These are phyloP conservation scores for Ambastaia sidthimunki DNA, from an alignment of 2,797 vertebrate genomes.

Conservation along the genomic window DNA sequence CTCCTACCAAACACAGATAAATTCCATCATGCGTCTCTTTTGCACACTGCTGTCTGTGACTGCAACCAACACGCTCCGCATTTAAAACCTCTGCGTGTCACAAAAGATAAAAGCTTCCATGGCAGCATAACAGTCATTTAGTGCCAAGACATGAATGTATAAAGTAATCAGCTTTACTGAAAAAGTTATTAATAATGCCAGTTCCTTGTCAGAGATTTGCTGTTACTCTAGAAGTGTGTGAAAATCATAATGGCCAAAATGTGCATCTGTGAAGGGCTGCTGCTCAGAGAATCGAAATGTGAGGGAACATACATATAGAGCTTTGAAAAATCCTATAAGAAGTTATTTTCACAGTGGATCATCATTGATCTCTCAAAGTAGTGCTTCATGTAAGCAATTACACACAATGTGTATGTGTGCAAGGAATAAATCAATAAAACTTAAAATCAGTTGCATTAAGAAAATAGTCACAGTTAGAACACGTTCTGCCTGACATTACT, in stretches of 20 bases:
- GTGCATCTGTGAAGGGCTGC: background rate
- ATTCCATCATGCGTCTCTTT: conserved; percentile 8
- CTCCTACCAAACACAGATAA: background rate
- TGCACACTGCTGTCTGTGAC: background rate
- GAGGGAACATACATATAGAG: conserved; percentile 9
- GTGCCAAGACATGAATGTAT: background rate
- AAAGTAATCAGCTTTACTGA: background rate
- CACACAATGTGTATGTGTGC: background rate
- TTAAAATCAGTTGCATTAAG: background rate
- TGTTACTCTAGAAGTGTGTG: background rate
- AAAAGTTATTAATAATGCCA: background rate
- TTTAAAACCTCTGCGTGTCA: background rate
- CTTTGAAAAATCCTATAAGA: conserved; percentile 13
- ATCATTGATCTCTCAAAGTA: conserved; percentile 32
- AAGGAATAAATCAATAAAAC: background rate
- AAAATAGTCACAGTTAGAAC: background rate
- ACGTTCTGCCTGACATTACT: background rate
- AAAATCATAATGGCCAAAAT: background rate
- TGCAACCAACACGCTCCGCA: background rate
- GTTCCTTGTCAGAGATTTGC: background rate
- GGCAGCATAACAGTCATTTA: background rate
- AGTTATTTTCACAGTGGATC: conserved; percentile 5
- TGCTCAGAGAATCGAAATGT: conserved; percentile 11
- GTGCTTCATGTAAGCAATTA: background rate
- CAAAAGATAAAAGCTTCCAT: background rate